Evolutionary conservation across 2,113 vertebrate genomes (phyloP), one percentile per base, ranked within the genome.

Genomic region (Rattus rattus): DNA sequence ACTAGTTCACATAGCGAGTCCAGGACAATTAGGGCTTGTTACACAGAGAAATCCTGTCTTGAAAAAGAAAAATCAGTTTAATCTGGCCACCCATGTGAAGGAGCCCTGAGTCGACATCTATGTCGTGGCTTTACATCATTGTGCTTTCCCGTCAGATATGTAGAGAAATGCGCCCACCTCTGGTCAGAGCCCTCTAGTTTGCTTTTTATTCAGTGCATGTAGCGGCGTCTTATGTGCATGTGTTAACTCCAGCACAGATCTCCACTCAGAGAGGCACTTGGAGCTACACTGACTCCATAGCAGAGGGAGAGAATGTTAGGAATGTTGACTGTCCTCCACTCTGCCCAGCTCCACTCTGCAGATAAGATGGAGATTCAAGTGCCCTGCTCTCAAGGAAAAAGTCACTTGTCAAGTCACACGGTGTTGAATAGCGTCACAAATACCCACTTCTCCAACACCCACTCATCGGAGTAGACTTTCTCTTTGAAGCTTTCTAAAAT

Each of bases 301-400:
- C 36, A 73, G 91, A 77, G 96, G 96, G 97, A 75, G 96, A 96
- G 97, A 98, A 98, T 98, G 97, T 93, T 56, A 97, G 95, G 98
- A 98, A 98, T 98, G 98, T n/a, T 30, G 94, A 75, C 89, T 94
- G 56, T 95, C 95, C 97, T 93, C 94, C 95, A 93, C 13, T 69
- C 67, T 69, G 30, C 89, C 95, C 28, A 77, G n/a, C 80, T 67
- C 94, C 91, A 2, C 97, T 96, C 95, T 95, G 96, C 96, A 94
- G 94, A 98, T 39, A 61, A 97, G 95, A 96, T 54, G 87, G 94
- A 90, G 30, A 59, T 72, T 63, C 73, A 85, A 93, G 90, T 84
- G 39, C 72, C 43, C 7, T 9, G 24, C 81, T 83, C n/a, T 80
- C n/a, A 7, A 2, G 79, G 88, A 49, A 69, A 86, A 76, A 87